Percentiles rank a stretch among this genome's conserved stretches.
Evolutionary conservation across 2,888 invertebrate species (phyloP).

Genomic region (Tinea semifulvella): DNA sequence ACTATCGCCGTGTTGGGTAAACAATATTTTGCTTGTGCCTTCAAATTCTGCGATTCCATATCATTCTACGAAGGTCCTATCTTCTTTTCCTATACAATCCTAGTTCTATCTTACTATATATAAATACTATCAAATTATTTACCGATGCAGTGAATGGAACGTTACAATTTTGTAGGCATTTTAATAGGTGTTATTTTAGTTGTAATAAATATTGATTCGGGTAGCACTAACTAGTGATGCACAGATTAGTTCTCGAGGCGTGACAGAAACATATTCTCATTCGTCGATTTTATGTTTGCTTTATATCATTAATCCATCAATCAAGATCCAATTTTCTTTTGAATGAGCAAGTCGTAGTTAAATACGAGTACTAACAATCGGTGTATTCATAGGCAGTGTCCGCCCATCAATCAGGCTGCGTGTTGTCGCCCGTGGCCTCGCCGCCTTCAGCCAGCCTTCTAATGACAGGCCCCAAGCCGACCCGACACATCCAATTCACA

Average conservation of each 20-base stretch:
- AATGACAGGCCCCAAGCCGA: constrained; percentile 42
- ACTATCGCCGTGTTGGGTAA: no score
- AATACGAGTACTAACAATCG: constrained; percentile 60
- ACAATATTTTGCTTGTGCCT: no score
- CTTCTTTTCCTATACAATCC: no score
- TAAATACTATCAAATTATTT: no score
- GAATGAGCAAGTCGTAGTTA: constrained; percentile 58
- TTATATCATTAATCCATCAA: constrained; percentile 65
- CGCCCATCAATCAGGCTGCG: constrained; percentile 56
- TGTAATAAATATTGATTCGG: background rate
- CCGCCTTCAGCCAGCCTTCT: constrained; percentile 23
- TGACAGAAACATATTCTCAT: background rate
- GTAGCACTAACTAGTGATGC: background rate
- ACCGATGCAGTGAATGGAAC: background rate
- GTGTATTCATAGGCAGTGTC: constrained; percentile 27
- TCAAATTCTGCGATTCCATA: no score
- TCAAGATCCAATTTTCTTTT: constrained; percentile 58
- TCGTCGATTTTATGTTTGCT: constrained; percentile 41
- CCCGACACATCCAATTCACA: constrained; percentile 62
- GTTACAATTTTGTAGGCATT: background rate
- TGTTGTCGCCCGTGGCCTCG: constrained; percentile 29
- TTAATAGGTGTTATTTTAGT: background rate
- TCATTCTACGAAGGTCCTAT: no score
- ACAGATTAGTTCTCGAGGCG: constrained; percentile 4
- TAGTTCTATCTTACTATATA: no score